Conservation (phyloP, 2,113 vertebrate genomes). For the Cyphomyrus discorhynchus region DNA sequence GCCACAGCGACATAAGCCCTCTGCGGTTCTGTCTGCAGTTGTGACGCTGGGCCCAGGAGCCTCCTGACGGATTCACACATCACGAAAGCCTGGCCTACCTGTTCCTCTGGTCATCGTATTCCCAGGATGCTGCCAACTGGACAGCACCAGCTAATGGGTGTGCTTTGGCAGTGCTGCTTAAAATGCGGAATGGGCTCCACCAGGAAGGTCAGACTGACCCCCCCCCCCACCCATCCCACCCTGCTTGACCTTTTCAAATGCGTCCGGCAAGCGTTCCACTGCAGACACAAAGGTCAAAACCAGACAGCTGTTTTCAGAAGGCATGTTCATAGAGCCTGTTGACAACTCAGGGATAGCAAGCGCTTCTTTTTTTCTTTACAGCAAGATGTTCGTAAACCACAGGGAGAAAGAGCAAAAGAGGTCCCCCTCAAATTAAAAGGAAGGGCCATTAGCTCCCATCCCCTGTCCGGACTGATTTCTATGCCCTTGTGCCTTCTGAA, state of each 20-base stretch:
- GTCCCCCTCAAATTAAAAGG: not conserved
- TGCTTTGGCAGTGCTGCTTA: not conserved
- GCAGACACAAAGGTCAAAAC: constrained; percentile 19
- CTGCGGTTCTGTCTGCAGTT: not conserved
- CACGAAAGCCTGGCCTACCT: not conserved
- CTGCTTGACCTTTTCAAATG: constrained; percentile 20
- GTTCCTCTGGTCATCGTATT: not conserved
- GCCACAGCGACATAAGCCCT: not conserved
- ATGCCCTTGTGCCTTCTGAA: not conserved
- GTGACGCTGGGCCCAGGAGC: not conserved
- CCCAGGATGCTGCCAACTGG: not conserved
- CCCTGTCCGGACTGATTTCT: not conserved
- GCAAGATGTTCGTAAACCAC: not conserved
- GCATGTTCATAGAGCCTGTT: not conserved
- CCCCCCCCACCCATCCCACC: not conserved
- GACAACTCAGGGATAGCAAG: not conserved
- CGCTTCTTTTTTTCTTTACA: not conserved
- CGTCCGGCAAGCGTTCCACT: not conserved
- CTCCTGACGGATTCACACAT: not conserved
- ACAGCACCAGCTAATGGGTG: not conserved
- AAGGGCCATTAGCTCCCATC: not conserved
- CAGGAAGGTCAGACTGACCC: constrained; percentile 1
- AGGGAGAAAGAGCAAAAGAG: not conserved
- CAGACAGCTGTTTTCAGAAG: constrained; percentile 11
- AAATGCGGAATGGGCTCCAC: constrained; percentile 8